Base-by-base conservation (phyloP, 2,113 vertebrate genomes). In the Lucifuga dentata region DNA sequence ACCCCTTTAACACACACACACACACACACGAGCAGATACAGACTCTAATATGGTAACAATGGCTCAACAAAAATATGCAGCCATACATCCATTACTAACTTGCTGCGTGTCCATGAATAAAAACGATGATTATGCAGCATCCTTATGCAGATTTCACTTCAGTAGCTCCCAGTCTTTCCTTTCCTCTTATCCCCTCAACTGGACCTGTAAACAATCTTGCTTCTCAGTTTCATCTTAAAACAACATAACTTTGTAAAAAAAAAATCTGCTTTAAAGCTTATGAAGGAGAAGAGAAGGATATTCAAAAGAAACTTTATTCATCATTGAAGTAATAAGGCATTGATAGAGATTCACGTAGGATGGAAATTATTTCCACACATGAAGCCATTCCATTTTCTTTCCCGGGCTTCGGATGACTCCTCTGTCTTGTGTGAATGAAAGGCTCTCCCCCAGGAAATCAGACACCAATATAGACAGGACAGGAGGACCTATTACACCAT, bases 401-500 rank as follows among this genome's bases (percentile, higher is more conserved):
- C 2, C 12, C 1, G 0, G 20, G 44, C 78, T 58, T 6, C 17
- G 10, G 69, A 60, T 11, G 6, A 69, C 57, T 6, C 45, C 45
- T 56, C 33, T 0, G 6, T 40, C 38, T 40, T 13, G n/a, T 73
- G 69, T 56, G 64, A 73, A 76, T 80, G 52, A 83, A 53, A 29
- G 48, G 15, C 46, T 26, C 11, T 79, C 73, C 69, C 88, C 60
- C 45, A 1, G 44, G 77, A 78, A 67, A 79, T 73, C 5, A 9
- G 40, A 57, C 77, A 19, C 74, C 32, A 35, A 38, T 16, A 26
- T 13, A 67, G 81, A 79, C 73, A 76, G 73, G 66, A 72, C 71
- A 45, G 46, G 32, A 35, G 78, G 81, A 78, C 61, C 82, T 32
- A 74, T 88, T 72, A 78, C 80, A 78, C 70, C 1, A 23, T 49